A percentile compares a stretch with the other conserved stretches of the same genome.
Evolutionary conservation across 2,113 vertebrate species (phyloP).

Genomic region (Setophaga petechia): DNA sequence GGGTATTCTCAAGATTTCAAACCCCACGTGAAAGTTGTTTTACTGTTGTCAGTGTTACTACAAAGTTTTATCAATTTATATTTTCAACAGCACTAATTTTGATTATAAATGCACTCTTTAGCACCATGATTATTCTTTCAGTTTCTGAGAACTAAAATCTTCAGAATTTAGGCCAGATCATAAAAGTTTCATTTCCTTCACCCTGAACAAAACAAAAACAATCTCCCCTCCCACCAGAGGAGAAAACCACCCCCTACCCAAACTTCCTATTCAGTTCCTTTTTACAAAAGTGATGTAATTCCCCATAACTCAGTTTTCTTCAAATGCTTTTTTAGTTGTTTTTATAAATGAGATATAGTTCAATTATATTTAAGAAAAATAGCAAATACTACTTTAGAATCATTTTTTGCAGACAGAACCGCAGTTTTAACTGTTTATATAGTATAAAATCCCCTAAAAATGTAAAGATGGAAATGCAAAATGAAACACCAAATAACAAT

Average conservation of each 20-base stretch:
- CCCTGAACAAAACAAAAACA: not conserved
- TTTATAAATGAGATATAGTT: not conserved
- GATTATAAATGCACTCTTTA: not conserved
- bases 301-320: not conserved
- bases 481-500: not conserved
- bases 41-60: not conserved
- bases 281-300: not conserved
- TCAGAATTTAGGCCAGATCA: not conserved
- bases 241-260: not conserved
- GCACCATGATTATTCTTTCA: not conserved
- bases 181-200: not conserved
- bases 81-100: not conserved
- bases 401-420: not conserved
- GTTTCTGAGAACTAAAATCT: not conserved
- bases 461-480: not conserved
- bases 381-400: not conserved
- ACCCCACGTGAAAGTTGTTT: not conserved
- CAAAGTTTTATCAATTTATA: not conserved
- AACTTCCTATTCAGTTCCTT: not conserved
- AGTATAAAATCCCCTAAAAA: not conserved
- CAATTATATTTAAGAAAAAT: not conserved
- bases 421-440: not conserved
- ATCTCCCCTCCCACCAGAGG: not conserved
- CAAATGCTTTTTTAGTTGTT: not conserved
- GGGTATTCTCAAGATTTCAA: not conserved